Evolutionary conservation across 2,797 vertebrate species (phyloP), one percentile per base, ranked within the genome.

Genomic region (Enteromius unitaeniatus): DNA sequence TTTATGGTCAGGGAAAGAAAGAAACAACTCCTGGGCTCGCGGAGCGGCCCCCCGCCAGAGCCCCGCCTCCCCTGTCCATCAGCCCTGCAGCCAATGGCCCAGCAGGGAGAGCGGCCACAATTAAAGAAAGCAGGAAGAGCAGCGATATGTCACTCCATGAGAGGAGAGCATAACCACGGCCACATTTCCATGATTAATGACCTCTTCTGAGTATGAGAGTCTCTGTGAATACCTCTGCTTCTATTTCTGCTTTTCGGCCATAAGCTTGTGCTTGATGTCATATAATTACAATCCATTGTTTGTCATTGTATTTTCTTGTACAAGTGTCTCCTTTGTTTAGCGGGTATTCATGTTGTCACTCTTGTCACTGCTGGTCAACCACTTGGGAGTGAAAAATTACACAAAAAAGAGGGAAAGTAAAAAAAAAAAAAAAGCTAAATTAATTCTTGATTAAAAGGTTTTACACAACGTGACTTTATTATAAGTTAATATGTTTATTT

Each of bases 41-140:
- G 89, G 88, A 91, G 89, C 28, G 47, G 84, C 87, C 85, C 91
- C 92, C 92, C 85, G 91, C 91, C 90, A 92, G 88, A 91, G 88
- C 70, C 80, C 82, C 80, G 21, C 76, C 82, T 84, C 67, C 73
- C 78, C 40, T 89, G 82, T 51, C 68, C 91, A 89, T 86, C 88
- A 91, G 88, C 89, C 92, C 91, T 84, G 88, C 88, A 91, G 92
- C 91, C 92, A 92, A 89, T 81, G 88, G 89, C 78, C 88, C 90
- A 79, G 82, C 69, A 69, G 83, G 79, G 23, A 70, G 73, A 81
- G 67, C 51, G 64, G 11, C 51, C 60, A 82, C 82, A 80, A 83
- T 84, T 88, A 84, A 84, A 87, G 78, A 86, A 89, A 82, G 88
- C 85, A 86, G 78, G 84, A 85, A 87, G 86, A 86, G 74, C 86